Base-by-base conservation (phyloP, 2,113 vertebrate species). In the Typhlomys cinereus region DNA sequence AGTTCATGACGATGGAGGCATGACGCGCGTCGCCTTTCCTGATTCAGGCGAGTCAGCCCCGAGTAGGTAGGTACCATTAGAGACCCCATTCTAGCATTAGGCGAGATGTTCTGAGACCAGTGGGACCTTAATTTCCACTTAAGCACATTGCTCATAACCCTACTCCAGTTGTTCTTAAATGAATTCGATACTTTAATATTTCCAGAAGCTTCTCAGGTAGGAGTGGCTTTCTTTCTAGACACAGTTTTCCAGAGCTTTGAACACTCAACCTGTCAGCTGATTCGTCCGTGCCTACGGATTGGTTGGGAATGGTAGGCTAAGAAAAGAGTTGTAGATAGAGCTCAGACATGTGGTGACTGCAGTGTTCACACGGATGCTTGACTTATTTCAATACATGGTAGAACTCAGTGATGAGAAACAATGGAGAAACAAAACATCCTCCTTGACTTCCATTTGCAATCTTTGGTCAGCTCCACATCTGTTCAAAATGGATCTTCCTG, bases 251-350 rank as follows among this genome's bases (percentile, higher is more conserved):
- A 39, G 54, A 82, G 4, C 14, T 67, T 62, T 74, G 2, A 64
- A 3, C 36, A 18, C 0, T 23, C 34, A 27, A 2, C 14, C 4
- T 0, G 0, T 18, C n/a, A 80, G 7, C 52, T n/a, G n/a, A n/a
- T n/a, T 83, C 75, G 84, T 46, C 46, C 17, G 21, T 54, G 48
- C 1, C 20, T 5, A 23, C 44, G 69, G 23, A 67, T 23, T 87
- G 61, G n/a, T 29, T 87, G 61, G 18, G 48, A 50, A 59, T 4
- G n/a, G 31, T 15, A 50, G 31, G 61, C 31, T 85, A 36, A 78
- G 61, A 59, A 29, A 73, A 41, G 11, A 7, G 1, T 3, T 80
- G 34, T 57, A 36, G 18, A 15, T 18, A 18, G 48, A 82, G 2
- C 27, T 44, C 36, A 34, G 36, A 1, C 23, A 0, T 78, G 13